These are phyloP conservation scores for Eubasilissa regina DNA, from an alignment of 1,140 invertebrate species.

Conservation along the genomic window DNA sequence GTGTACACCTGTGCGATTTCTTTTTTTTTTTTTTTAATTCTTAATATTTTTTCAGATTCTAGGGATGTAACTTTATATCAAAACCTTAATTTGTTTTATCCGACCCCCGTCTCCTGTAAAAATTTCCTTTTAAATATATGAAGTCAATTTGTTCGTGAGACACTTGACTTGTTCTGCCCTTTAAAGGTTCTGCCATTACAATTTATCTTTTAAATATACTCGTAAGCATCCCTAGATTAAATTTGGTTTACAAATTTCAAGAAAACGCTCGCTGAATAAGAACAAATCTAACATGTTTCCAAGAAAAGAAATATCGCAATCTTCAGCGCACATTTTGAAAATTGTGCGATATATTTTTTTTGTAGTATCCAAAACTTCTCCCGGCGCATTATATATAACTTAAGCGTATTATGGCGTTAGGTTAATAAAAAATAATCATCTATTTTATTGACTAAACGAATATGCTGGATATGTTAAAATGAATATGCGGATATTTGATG, in stretches of 20 bases:
- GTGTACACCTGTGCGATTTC: too few relatives aligned
- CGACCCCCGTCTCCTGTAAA: slow-evolving; percentile 43
- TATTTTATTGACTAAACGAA: too few relatives aligned
- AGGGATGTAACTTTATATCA: slow-evolving; percentile 26
- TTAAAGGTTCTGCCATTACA: slow-evolving; percentile 43
- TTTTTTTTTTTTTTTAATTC: too few relatives aligned
- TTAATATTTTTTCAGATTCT: neutral
- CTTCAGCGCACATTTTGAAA: neutral
- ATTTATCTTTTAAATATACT: slow-evolving; percentile 36
- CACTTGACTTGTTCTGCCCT: slow-evolving; percentile 51
- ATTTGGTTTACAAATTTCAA: slow-evolving; percentile 14
- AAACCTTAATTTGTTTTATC: slow-evolving; percentile 44
- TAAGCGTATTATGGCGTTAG: too few relatives aligned
- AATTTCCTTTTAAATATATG: slow-evolving; percentile 56
- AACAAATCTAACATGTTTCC: neutral
- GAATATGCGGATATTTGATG: too few relatives aligned
- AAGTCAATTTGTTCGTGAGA: slow-evolving; percentile 53
- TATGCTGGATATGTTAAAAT: too few relatives aligned
- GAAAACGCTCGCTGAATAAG: neutral
- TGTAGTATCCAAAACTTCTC: too few relatives aligned
- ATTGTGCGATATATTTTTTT: too few relatives aligned
- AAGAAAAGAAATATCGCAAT: neutral
- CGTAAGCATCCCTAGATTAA: slow-evolving; percentile 1
- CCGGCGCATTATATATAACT: too few relatives aligned
- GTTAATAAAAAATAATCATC: too few relatives aligned